phyloP scores from a whole-genome alignment of 2,797 vertebrate species.

The Oreonectes daqikongensis region DNA sequence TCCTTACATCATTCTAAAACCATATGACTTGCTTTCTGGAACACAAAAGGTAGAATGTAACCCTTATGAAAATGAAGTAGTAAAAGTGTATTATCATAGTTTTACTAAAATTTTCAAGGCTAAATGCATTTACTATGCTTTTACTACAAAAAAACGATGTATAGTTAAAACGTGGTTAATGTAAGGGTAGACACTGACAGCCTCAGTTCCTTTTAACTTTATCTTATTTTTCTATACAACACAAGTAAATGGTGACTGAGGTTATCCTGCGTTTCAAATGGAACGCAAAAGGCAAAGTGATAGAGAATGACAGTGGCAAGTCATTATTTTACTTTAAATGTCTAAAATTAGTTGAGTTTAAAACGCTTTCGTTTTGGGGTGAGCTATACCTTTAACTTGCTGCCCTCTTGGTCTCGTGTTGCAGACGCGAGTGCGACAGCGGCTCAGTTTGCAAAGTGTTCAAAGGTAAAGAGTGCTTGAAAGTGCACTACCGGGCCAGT shows the following conservation, averaged over 20 bases:
- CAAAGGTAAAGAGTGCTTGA: conserved; percentile 75
- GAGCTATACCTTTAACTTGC: neutral
- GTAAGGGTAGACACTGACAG: neutral
- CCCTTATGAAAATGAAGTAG: too few species aligned
- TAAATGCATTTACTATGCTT: too few species aligned
- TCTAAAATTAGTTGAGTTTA: too few species aligned
- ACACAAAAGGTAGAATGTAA: too few species aligned
- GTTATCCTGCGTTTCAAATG: neutral
- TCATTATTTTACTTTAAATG: neutral
- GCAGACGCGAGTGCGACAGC: conserved; percentile 67
- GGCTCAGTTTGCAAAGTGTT: conserved; percentile 74
- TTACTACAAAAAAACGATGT: too few species aligned
- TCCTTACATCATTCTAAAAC: too few species aligned
- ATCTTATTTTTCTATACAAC: neutral
- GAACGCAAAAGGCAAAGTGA: neutral
- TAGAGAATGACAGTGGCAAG: too few species aligned
- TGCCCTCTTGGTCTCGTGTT: conserved; percentile 26
- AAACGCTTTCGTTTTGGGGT: neutral
- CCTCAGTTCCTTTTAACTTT: neutral
- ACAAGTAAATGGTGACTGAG: neutral
- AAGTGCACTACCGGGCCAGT: conserved; percentile 72
- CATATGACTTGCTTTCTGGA: too few species aligned
- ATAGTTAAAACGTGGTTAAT: too few species aligned
- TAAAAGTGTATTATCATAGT: too few species aligned
- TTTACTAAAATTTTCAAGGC: too few species aligned